Percentiles rank a stretch among this genome's conserved stretches.
Conservation (phyloP, 2,797 vertebrate genomes). For the Muscicapa striata region DNA sequence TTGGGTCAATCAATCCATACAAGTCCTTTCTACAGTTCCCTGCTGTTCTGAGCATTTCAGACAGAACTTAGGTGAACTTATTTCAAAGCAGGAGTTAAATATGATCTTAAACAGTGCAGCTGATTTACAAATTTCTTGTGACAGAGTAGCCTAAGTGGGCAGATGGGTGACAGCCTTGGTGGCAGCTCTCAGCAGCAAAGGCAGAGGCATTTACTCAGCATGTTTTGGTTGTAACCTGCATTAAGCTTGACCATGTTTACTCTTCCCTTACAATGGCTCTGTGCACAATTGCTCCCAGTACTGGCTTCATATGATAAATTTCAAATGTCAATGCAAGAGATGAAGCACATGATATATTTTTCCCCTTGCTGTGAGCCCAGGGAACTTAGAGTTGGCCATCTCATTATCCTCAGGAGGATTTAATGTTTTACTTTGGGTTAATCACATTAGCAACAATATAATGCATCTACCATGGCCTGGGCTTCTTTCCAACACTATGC, state of each 20-base stretch:
- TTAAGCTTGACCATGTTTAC: neutral
- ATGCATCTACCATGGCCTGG: neutral
- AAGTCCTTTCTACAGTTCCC: neutral
- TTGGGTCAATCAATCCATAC: neutral
- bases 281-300: neutral
- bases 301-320: neutral
- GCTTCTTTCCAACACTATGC: slow-evolving; percentile 49
- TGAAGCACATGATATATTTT: neutral
- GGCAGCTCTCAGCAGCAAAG: neutral
- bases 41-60: neutral
- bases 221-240: neutral
- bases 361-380: neutral
- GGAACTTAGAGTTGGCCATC: slow-evolving; percentile 5
- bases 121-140: neutral
- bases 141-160: neutral
- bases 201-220: neutral
- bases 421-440: slow-evolving; percentile 47
- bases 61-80: neutral
- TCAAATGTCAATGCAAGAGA: neutral
- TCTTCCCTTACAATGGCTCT: neutral
- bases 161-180: neutral
- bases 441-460: slow-evolving; percentile 37
- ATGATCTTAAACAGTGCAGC: neutral
- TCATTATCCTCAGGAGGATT: slow-evolving; percentile 12
- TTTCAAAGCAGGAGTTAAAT: neutral